Evolutionary conservation across 1,140 invertebrate genomes (phyloP), one percentile per base, ranked within the genome.

Genomic region (Apolygus lucorum): DNA sequence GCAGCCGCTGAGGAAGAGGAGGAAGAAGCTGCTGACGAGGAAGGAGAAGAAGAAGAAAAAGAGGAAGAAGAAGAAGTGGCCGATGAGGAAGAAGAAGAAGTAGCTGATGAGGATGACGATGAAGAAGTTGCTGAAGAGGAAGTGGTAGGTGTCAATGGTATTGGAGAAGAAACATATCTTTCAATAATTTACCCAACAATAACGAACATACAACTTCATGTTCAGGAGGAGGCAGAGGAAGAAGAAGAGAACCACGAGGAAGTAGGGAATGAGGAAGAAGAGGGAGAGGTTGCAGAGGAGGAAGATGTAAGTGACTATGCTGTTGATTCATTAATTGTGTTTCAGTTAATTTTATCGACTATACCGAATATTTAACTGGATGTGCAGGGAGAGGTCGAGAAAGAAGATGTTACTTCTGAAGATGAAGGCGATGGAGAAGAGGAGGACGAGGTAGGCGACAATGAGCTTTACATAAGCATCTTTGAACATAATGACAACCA

Each of bases 21-120:
- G 21, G 22, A 62, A 62, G 24, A 62, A 52, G 65, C 29, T 28
- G 63, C 52, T 21, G 69, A 67, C 11, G 17, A 70, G 27, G 67
- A 52, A 25, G 1, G 1, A 25, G 2, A 63, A 2, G 2, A 63
- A 25, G 27, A 25, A 63, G 2, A 25, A 24, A 25, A 25, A 27
- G 22, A 63, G 27, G 4, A 22, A 24, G 1, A 22, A 27, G 21
- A n/a, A 22, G 1, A 63, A 25, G 2, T 14, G 14, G 62, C 21
- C 22, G 27, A n/a, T 22, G 62, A 63, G 27, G 62, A 27, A 17
- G 22, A 63, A 27, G 24, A 63, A 63, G 27, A 63, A 63, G 2
- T n/a, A 22, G 62, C 21, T 24, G 27, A 63, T 25, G 27, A 63
- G 62, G 62, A 42, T 8, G 34, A 42, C 4, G 34, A 42, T 42